Conservation (phyloP, 2,797 vertebrate species). For the Microctenopoma stevenorrisi region DNA sequence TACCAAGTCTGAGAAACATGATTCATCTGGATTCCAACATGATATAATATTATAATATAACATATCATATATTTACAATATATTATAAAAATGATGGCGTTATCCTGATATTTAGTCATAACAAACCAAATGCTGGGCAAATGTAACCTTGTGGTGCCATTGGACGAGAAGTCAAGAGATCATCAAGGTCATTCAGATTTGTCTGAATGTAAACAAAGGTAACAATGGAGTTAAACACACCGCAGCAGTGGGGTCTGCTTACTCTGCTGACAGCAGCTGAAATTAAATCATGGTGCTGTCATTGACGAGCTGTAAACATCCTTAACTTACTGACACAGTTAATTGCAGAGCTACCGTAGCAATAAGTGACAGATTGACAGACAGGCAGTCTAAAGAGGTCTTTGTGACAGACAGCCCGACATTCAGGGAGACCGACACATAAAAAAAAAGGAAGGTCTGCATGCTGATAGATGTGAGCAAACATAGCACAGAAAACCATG, state of each 20-base stretch:
- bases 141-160: neutral
- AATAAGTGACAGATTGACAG: constrained; percentile 51
- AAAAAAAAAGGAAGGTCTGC: constrained; percentile 27
- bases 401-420: constrained; percentile 20
- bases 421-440: constrained; percentile 10
- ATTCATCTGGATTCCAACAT: too few relatives aligned
- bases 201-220: neutral
- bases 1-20: too few relatives aligned
- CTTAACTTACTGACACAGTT: constrained; percentile 2
- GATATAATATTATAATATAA: too few relatives aligned
- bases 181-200: neutral
- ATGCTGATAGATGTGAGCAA: constrained; percentile 39
- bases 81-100: neutral
- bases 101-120: too few relatives aligned
- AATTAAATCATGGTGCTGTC: constrained; percentile 1
- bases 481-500: constrained; percentile 60
- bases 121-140: neutral
- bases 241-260: neutral
- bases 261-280: neutral
- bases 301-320: constrained; percentile 20
- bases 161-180: neutral
- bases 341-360: constrained; percentile 28
- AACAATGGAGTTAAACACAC: neutral
- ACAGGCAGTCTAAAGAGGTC: neutral
- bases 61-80: too few relatives aligned